phyloP scores from a whole-genome alignment of 2,888 invertebrate species.

The Mylabris sibirica region DNA sequence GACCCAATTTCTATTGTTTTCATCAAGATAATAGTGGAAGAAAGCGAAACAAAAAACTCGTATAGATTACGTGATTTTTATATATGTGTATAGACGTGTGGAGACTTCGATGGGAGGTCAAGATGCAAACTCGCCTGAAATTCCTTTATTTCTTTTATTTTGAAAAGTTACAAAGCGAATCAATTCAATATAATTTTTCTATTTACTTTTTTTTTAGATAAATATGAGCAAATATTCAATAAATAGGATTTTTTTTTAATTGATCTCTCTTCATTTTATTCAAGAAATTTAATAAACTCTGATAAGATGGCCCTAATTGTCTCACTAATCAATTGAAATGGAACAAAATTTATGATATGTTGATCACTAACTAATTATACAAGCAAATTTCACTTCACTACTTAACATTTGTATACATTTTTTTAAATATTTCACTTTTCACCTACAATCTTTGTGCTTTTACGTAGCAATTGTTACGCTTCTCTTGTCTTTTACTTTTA shows the following conservation, averaged over 20 bases:
- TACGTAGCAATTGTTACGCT: neutral
- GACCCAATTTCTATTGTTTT: neutral
- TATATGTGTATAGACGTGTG: neutral
- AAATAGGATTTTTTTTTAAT: neutral
- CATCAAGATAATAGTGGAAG: neutral
- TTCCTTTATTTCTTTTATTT: neutral
- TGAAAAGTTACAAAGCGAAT: neutral
- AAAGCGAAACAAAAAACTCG: neutral
- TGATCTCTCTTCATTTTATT: neutral
- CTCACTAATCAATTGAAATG: neutral
- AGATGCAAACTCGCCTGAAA: neutral
- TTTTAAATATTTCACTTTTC: too few species aligned
- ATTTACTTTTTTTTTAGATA: neutral
- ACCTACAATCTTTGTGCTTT: neutral
- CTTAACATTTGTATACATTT: neutral
- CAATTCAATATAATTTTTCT: neutral
- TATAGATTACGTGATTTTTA: neutral
- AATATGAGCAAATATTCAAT: neutral
- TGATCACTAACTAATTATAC: neutral
- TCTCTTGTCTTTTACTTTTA: neutral
- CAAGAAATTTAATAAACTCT: neutral
- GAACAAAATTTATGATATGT: neutral
- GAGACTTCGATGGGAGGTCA: neutral
- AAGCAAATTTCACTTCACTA: neutral
- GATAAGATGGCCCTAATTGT: neutral